Evolutionary conservation across 2,888 invertebrate genomes (phyloP).

Genomic region (Tenthredo amoena): DNA sequence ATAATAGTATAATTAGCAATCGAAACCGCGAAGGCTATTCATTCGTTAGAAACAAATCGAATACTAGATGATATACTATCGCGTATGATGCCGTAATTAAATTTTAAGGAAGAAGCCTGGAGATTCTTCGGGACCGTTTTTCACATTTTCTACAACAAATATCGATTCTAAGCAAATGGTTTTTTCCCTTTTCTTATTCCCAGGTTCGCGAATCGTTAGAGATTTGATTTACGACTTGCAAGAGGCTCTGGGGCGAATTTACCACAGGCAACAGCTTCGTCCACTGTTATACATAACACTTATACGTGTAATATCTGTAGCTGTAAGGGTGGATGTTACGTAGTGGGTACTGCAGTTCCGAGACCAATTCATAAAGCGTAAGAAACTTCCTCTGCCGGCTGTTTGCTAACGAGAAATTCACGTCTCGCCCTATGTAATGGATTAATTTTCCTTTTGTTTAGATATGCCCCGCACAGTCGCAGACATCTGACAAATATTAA

Average conservation of each 20-base stretch:
- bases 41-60: background rate
- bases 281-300: background rate
- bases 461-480: background rate
- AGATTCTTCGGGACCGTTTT: background rate
- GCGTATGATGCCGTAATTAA: background rate
- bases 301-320: background rate
- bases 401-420: conserved; percentile 44
- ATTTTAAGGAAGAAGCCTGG: background rate
- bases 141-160: background rate
- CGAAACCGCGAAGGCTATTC: background rate
- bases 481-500: background rate
- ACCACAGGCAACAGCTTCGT: background rate
- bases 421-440: conserved; percentile 18
- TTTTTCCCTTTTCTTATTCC: background rate
- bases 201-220: background rate
- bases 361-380: conserved; percentile 1
- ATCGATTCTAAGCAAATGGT: background rate
- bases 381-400: conserved; percentile 29
- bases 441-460: conserved; percentile 42
- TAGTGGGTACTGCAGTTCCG: background rate
- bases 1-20: background rate
- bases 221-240: conserved; percentile 20
- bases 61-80: background rate
- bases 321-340: background rate
- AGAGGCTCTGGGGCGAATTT: background rate